phyloP scores from a whole-genome alignment of 2,113 vertebrate species.

The Psittacus erithacus region DNA sequence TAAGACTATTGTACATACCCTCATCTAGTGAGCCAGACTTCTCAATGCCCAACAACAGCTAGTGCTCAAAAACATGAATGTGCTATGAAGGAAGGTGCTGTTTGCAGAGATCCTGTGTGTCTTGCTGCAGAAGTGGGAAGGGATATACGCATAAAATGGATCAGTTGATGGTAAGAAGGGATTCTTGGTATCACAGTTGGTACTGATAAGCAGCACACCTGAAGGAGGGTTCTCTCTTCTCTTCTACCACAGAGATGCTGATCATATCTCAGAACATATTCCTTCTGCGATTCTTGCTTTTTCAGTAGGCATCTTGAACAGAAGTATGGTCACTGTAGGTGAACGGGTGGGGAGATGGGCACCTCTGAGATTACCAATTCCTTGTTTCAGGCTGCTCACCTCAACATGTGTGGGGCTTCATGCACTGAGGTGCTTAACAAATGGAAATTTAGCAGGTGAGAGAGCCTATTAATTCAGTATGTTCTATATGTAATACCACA shows the following conservation, averaged over 20 bases:
- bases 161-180: neutral
- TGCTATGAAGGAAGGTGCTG: neutral
- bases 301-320: neutral
- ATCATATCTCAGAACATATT: neutral
- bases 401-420: neutral
- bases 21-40: neutral
- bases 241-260: neutral
- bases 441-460: neutral
- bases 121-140: neutral
- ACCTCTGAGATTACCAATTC: neutral
- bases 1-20: neutral
- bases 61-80: neutral
- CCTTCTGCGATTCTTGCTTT: neutral
- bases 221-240: neutral
- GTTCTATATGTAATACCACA: neutral
- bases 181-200: neutral
- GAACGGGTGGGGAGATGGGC: neutral
- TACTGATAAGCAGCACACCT: neutral
- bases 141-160: rapidly evolving
- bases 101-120: neutral
- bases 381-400: neutral
- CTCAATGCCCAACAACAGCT: neutral
- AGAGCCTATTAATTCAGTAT: neutral
- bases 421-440: neutral
- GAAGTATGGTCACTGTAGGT: rapidly evolving